phyloP scores from a whole-genome alignment of 2,888 invertebrate genomes.

The Trichopria drosophilae region DNA sequence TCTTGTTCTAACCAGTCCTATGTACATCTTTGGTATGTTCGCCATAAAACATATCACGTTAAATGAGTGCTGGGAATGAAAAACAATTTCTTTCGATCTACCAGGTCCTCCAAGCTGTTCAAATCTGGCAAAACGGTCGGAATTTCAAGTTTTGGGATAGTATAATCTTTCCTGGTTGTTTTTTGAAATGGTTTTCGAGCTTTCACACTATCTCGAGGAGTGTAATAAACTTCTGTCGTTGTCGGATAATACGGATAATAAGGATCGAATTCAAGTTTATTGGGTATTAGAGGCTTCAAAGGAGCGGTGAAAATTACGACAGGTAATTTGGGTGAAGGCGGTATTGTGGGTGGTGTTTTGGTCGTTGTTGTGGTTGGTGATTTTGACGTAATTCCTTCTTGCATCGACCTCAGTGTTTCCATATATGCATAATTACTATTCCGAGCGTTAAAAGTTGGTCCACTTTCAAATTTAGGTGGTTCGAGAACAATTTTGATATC shows the following conservation, averaged over 20 bases:
- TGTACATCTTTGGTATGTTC: too few relatives aligned
- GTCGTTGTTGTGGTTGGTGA: slow-evolving; percentile 10
- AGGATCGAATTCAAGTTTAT: slow-evolving; percentile 47
- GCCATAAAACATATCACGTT: too few relatives aligned
- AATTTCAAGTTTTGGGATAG: slow-evolving; percentile 40
- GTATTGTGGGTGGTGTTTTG: slow-evolving; percentile 26
- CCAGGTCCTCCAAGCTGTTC: slow-evolving; percentile 48
- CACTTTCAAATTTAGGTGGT: slow-evolving; percentile 15
- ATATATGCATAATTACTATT: slow-evolving; percentile 42
- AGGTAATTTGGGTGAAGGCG: not conserved
- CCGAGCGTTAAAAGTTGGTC: slow-evolving; percentile 21
- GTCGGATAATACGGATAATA: slow-evolving; percentile 47
- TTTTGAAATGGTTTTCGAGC: slow-evolving; percentile 28
- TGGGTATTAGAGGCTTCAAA: slow-evolving; percentile 42
- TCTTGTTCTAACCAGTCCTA: too few relatives aligned
- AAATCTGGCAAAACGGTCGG: slow-evolving; percentile 50
- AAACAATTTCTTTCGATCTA: slow-evolving; percentile 50
- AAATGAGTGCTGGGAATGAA: too few relatives aligned
- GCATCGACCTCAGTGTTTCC: slow-evolving; percentile 47
- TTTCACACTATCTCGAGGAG: slow-evolving; percentile 33
- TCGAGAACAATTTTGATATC: slow-evolving; percentile 24
- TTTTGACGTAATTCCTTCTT: slow-evolving; percentile 29
- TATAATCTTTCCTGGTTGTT: slow-evolving; percentile 29
- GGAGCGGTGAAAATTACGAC: slow-evolving; percentile 41
- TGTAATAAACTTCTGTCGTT: slow-evolving; percentile 49